Conservation (phyloP, 2,113 vertebrate species). For the Bufo gargarizans region DNA sequence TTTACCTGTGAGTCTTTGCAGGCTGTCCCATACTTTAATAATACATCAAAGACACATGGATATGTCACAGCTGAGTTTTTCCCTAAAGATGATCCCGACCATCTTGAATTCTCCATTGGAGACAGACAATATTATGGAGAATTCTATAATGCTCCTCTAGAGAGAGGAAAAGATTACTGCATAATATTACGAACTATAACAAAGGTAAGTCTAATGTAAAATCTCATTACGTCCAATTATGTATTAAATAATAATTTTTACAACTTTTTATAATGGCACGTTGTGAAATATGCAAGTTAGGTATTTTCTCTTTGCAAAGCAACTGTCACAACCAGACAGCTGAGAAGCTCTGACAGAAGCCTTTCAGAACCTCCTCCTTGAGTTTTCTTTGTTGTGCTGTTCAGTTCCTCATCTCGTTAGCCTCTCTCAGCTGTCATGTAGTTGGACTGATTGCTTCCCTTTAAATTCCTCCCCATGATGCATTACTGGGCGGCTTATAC, state of each 20-base stretch:
- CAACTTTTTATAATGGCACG: background rate
- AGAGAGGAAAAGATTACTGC: slow-evolving; percentile 81
- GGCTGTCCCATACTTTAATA: slow-evolving; percentile 68
- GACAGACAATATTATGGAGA: slow-evolving; percentile 83
- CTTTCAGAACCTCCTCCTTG: too few relatives aligned
- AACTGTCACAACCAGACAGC: too few relatives aligned
- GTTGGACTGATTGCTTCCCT: too few relatives aligned
- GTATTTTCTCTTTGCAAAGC: too few relatives aligned
- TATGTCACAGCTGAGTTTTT: slow-evolving; percentile 84
- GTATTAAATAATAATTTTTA: background rate
- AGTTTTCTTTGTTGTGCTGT: too few relatives aligned
- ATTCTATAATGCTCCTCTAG: slow-evolving; percentile 88
- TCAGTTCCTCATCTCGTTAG: too few relatives aligned
- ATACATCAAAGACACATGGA: slow-evolving; percentile 63
- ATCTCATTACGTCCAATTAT: background rate
- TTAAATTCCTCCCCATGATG: too few relatives aligned
- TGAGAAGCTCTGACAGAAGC: too few relatives aligned
- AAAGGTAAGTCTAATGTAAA: slow-evolving; percentile 72
- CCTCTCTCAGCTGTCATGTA: too few relatives aligned
- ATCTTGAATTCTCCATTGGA: slow-evolving; percentile 81
- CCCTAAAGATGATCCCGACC: slow-evolving; percentile 70
- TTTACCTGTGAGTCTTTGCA: slow-evolving; percentile 82
- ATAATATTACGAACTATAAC: slow-evolving; percentile 84
- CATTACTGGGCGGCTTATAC: too few relatives aligned
- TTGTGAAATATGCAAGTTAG: background rate